Evolutionary conservation across 2,797 vertebrate genomes (phyloP).

Genomic region (Lithobates pipiens): DNA sequence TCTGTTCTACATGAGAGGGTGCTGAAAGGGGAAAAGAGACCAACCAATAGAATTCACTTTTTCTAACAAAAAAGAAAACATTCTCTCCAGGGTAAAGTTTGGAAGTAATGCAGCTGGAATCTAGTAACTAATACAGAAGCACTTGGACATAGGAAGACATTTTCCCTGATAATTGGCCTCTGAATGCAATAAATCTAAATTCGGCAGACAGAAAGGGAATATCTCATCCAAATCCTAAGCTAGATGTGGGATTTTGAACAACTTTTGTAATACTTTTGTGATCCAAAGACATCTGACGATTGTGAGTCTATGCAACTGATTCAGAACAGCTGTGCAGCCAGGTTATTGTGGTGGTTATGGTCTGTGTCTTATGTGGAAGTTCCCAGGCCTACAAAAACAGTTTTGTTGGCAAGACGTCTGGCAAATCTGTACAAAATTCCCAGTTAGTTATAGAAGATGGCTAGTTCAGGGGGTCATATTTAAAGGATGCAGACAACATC

Average conservation of each 20-base stretch:
- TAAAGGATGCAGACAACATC: neutral
- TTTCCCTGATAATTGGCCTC: slow-evolving; percentile 9
- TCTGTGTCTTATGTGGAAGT: neutral
- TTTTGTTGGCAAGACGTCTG: neutral
- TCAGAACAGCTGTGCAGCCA: neutral
- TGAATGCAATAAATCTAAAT: neutral
- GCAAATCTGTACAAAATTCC: too few relatives aligned
- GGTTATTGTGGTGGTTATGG: neutral
- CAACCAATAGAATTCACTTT: neutral
- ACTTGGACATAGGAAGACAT: neutral
- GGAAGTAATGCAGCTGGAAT: slow-evolving; percentile 1
- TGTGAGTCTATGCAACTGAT: neutral
- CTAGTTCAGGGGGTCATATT: neutral
- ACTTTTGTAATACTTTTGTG: neutral
- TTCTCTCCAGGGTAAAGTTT: neutral
- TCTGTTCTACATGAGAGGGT: neutral
- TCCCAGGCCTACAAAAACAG: neutral
- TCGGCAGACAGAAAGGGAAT: neutral
- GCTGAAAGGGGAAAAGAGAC: too few relatives aligned
- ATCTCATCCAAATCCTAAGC: neutral
- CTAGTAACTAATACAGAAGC: neutral
- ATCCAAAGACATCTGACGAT: neutral
- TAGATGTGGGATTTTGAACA: neutral
- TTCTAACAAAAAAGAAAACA: too few relatives aligned
- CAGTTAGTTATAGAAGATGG: neutral